Conservation (phyloP, 2,888 invertebrate genomes). For the Platycheirus rosarum region DNA sequence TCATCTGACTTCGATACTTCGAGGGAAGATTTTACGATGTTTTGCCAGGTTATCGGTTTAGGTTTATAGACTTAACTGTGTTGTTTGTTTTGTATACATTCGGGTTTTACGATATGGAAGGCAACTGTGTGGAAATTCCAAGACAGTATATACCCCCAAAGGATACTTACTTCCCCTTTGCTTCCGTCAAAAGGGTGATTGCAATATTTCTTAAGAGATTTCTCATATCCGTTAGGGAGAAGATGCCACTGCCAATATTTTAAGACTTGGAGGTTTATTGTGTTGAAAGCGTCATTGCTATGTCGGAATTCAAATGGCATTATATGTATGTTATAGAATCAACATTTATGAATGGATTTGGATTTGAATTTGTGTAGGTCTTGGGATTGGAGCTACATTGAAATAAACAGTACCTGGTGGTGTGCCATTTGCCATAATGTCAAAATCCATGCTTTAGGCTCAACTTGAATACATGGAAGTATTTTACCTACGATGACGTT, state of each 20-base stretch:
- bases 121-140: constrained; percentile 42
- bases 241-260: constrained; percentile 11
- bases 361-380: not conserved
- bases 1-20: constrained; percentile 51
- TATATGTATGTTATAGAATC: constrained; percentile 11
- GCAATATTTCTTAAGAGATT: constrained; percentile 68
- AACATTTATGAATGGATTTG: constrained; percentile 41
- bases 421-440: no score
- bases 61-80: constrained; percentile 5
- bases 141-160: constrained; percentile 4
- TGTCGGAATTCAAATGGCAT: constrained; percentile 52
- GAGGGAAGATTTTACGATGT: constrained; percentile 52
- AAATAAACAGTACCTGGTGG: no score
- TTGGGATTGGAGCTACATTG: no score
- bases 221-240: constrained; percentile 67
- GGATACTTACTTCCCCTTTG: constrained; percentile 1
- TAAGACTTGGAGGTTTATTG: constrained; percentile 26
- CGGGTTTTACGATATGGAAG: constrained; percentile 44
- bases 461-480: no score
- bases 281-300: constrained; percentile 41
- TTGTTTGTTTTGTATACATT: constrained; percentile 23
- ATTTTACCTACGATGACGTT: no score
- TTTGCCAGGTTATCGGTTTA: constrained; percentile 50
- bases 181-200: constrained; percentile 63
- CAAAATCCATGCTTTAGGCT: no score